These are phyloP conservation scores for Periophthalmus modestus DNA, from an alignment of 2,113 vertebrate species.

Conservation along the genomic window DNA sequence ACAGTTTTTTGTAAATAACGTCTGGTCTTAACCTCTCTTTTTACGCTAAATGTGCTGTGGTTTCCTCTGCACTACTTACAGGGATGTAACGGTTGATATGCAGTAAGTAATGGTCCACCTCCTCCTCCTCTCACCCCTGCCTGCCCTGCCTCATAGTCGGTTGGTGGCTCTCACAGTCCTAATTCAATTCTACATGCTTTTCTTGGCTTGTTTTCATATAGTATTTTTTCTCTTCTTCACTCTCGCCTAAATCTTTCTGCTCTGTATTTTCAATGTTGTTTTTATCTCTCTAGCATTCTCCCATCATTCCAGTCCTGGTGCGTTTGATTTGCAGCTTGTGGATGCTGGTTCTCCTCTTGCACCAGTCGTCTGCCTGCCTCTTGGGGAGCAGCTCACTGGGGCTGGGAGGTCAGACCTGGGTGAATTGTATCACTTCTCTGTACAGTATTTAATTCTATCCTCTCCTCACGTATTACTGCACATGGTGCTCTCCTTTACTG, in stretches of 20 bases:
- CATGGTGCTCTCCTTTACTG: neutral
- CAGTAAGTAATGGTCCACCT: conserved; percentile 63
- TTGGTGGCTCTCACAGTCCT: conserved; percentile 56
- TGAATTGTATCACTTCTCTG: conserved; percentile 75
- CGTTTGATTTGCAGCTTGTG: conserved; percentile 74
- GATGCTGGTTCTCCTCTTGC: conserved; percentile 56
- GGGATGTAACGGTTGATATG: conserved; percentile 68
- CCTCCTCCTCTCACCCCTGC: conserved; percentile 58
- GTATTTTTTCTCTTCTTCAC: conserved; percentile 34
- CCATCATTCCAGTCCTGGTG: conserved; percentile 51
- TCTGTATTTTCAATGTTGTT: conserved; percentile 21
- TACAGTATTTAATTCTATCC: conserved; percentile 35
- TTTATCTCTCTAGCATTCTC: conserved; percentile 18
- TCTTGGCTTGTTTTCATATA: conserved; percentile 64
- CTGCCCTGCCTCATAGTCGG: conserved; percentile 42
- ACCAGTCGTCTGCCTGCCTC: conserved; percentile 56
- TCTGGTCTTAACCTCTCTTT: conserved; percentile 33
- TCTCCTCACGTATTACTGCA: conserved; percentile 28
- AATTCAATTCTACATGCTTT: conserved; percentile 77
- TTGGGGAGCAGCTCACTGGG: conserved; percentile 57
- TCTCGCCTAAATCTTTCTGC: conserved; percentile 48
- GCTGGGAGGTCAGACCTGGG: conserved; percentile 74
- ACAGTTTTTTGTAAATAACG: conserved; percentile 42
- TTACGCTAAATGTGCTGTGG: conserved; percentile 35
- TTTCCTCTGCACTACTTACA: conserved; percentile 6